Evolutionary conservation across 1,140 invertebrate genomes (phyloP), one percentile per base, ranked within the genome.

Genomic region (Drosophila subpulchrella): DNA sequence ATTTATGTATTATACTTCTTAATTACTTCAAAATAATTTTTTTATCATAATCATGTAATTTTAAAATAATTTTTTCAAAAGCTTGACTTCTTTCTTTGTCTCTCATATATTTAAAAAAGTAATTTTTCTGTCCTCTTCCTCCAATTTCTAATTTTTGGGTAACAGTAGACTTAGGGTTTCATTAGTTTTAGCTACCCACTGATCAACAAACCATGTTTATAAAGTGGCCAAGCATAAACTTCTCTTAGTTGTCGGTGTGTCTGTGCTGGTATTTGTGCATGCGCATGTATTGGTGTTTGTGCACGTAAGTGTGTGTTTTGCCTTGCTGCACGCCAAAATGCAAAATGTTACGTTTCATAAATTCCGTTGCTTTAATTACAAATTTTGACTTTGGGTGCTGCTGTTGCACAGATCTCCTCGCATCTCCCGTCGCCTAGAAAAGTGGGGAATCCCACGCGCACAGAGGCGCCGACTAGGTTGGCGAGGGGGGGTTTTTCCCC

Each of bases 271-370:
- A 20, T 36, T 27, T 39, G 27, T 39, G 24, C 12, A 13, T 56
- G 32, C 67, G 20, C 12, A 32, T n/a, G 38, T 30, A 42, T 27
- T 32, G 13, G 50, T 44, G 39, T 34, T 32, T 34, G 27, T 36
- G 38, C 15, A 13, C 20, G 15, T 61, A 7, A 17, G 59, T 48
- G 53, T 50, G 32, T 48, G 15, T 10, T 24, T 32, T 68, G 7
- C 38, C 50, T 30, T 62, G 38, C 42, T 53, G 59, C 38, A 71
- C 53, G 53, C 62, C 50, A 39, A 76, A 76, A 76, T 88, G 67
- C 59, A 76, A 82, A 86, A 83, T 83, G 84, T 89, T 89, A 89
- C 84, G 85, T 89, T 89, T 89, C 84, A 89, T 89, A 89, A 89
- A 89, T 89, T 89, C 74, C 70, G 77, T 66, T 81, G 77, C 77